These are phyloP conservation scores for Carollia perspicillata DNA, from an alignment of 2,113 vertebrate species.

Conservation along the genomic window DNA sequence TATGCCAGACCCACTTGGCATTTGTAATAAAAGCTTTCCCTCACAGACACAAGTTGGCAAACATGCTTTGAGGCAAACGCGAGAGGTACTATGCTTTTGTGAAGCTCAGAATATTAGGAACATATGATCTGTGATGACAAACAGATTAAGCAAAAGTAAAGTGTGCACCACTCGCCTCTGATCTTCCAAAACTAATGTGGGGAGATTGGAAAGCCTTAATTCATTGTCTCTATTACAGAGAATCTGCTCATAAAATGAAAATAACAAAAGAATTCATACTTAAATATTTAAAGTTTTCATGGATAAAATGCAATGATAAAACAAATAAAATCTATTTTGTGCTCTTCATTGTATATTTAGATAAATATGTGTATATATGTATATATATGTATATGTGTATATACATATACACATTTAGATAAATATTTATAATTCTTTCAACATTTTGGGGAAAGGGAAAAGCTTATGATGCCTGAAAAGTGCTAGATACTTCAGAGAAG, in stretches of 20 bases:
- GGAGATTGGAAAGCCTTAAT: constrained; percentile 1
- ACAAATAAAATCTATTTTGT: neutral
- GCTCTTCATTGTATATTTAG: neutral
- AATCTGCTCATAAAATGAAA: constrained; percentile 26
- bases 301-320: neutral
- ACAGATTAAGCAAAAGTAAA: constrained; percentile 24
- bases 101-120: constrained; percentile 49
- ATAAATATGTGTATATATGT: neutral
- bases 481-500: neutral
- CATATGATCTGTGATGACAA: constrained; percentile 11
- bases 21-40: constrained; percentile 44
- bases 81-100: constrained; percentile 28
- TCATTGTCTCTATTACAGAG: neutral
- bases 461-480: neutral
- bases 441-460: neutral
- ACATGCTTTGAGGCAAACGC: neutral
- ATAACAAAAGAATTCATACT: neutral
- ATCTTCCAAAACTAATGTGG: constrained; percentile 17
- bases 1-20: neutral
- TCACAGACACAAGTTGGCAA: constrained; percentile 36
- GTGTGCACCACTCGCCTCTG: neutral
- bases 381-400: too few species aligned
- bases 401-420: neutral
- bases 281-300: constrained; percentile 15
- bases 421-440: neutral